Percentiles rank a stretch among this genome's conserved stretches.
Conservation (phyloP, 2,113 vertebrate genomes). For the Coptodon bakossiorum region DNA sequence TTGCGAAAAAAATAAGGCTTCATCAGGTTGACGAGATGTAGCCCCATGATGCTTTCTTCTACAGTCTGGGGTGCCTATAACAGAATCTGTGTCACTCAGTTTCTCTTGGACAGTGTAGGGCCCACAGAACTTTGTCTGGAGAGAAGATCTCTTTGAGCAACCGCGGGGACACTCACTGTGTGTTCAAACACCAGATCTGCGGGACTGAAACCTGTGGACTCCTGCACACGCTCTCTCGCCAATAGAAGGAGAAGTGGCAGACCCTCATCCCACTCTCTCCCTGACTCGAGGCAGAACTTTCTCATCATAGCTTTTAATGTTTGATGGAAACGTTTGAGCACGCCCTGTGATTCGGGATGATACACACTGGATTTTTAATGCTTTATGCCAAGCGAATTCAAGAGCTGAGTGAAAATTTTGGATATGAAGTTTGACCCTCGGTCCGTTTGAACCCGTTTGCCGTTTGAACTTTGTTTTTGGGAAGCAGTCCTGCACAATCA, state of each 20-base stretch:
- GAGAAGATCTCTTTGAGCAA: too few relatives aligned
- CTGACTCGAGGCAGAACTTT: neutral
- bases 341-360: rapidly evolving
- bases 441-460: neutral
- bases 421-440: rapidly evolving
- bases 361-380: neutral
- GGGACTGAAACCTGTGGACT: too few relatives aligned
- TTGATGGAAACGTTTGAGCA: neutral
- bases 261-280: neutral
- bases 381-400: neutral
- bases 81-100: too few relatives aligned
- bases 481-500: neutral
- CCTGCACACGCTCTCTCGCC: too few relatives aligned
- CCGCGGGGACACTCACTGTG: too few relatives aligned
- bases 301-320: neutral
- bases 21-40: too few relatives aligned
- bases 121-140: too few relatives aligned
- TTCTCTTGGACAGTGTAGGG: too few relatives aligned
- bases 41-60: too few relatives aligned
- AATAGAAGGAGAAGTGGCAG: neutral
- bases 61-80: too few relatives aligned
- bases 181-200: too few relatives aligned
- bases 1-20: too few relatives aligned
- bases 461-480: neutral
- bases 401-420: neutral